Evolutionary conservation across 2,888 invertebrate genomes (phyloP).

Genomic region (Standfussiana lucernea): DNA sequence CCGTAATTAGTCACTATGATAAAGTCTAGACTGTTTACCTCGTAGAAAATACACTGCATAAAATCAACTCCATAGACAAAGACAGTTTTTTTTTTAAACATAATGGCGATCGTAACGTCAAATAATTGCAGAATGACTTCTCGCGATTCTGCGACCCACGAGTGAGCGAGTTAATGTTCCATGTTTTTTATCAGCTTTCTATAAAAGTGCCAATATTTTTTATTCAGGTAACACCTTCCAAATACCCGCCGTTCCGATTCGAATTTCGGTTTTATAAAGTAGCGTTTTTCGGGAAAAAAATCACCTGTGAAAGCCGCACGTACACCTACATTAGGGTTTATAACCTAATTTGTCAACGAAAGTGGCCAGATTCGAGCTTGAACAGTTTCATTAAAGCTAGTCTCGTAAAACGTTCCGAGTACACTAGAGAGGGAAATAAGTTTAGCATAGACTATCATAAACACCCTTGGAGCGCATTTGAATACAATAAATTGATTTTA

Average conservation of each 20-base stretch:
- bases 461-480: slow-evolving; percentile 1
- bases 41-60: slow-evolving; percentile 8
- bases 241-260: slow-evolving; percentile 25
- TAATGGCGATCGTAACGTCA: slow-evolving; percentile 5
- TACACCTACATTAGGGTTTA: slow-evolving; percentile 44
- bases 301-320: slow-evolving; percentile 35
- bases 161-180: slow-evolving; percentile 21
- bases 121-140: slow-evolving; percentile 15
- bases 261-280: slow-evolving; percentile 15
- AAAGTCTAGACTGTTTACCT: slow-evolving; percentile 46
- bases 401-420: slow-evolving; percentile 44
- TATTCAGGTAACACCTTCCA: neutral
- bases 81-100: neutral
- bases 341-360: slow-evolving; percentile 55
- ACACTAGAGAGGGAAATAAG: slow-evolving; percentile 23
- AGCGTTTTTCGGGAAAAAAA: slow-evolving; percentile 34
- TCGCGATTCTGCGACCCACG: slow-evolving; percentile 11
- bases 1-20: slow-evolving; percentile 36
- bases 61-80: neutral
- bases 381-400: slow-evolving; percentile 60
- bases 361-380: slow-evolving; percentile 49
- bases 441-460: slow-evolving; percentile 26
- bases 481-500: neutral
- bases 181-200: slow-evolving; percentile 27
- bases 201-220: slow-evolving; percentile 17